A percentile compares a stretch with the other conserved stretches of the same genome.
Conservation (phyloP, 1,140 invertebrate genomes). For the Araneus ventricosus region DNA sequence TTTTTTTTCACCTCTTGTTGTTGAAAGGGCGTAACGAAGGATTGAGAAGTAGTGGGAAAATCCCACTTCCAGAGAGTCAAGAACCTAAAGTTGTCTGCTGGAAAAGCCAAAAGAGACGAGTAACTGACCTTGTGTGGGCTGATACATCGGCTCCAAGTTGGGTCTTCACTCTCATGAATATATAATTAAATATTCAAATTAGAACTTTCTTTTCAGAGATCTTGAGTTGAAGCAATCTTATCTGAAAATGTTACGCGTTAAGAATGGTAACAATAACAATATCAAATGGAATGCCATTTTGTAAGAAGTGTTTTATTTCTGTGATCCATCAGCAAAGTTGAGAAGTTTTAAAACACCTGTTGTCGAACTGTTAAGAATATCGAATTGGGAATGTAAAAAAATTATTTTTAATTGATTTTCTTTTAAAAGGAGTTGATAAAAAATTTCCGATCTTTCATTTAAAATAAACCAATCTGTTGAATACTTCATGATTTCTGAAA, state of each 20-base stretch:
- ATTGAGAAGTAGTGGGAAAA: slow-evolving; percentile 39
- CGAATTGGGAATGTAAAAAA: no score
- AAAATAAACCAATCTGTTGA: no score
- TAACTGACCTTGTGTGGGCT: slow-evolving; percentile 50
- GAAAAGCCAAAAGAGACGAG: background rate
- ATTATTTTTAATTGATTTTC: no score
- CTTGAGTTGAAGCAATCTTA: background rate
- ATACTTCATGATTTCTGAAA: no score
- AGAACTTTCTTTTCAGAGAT: slow-evolving; percentile 19
- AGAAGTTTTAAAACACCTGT: background rate
- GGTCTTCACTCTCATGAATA: slow-evolving; percentile 31
- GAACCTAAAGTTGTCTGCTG: slow-evolving; percentile 42
- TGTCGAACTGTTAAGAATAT: background rate
- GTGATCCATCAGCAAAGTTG: background rate
- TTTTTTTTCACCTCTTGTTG: background rate
- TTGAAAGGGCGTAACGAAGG: slow-evolving; percentile 23
- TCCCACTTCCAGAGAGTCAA: slow-evolving; percentile 29
- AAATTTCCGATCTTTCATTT: no score
- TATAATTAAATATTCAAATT: slow-evolving; percentile 41
- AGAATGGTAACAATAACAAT: slow-evolving; percentile 23
- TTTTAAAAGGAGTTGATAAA: no score
- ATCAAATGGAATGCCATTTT: background rate
- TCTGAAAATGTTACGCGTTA: slow-evolving; percentile 9
- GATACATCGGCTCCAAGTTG: slow-evolving; percentile 46
- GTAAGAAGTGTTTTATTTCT: background rate